A percentile compares a stretch with the other conserved stretches of the same genome.
These are phyloP conservation scores for Eurosta solidaginis DNA, from an alignment of 1,140 invertebrate species.

Conservation along the genomic window DNA sequence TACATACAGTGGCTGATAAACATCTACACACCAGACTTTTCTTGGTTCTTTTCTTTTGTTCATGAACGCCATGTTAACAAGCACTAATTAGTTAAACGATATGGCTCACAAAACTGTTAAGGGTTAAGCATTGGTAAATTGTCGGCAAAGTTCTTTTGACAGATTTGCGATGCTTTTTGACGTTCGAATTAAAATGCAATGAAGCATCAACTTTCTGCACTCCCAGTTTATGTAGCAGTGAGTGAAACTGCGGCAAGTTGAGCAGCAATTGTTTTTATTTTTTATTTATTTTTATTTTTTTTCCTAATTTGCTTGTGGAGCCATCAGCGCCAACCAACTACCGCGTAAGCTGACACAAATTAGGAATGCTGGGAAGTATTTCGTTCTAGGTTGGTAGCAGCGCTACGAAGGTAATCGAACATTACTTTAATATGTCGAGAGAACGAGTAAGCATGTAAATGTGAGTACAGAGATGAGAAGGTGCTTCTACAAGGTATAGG, in stretches of 20 bases:
- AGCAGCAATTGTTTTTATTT: background rate
- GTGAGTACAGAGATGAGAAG: no score
- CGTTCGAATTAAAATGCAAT: conserved; percentile 58
- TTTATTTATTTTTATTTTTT: background rate
- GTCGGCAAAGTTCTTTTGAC: conserved; percentile 49
- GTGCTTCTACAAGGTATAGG: no score
- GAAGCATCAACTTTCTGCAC: conserved; percentile 38
- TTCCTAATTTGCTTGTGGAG: background rate
- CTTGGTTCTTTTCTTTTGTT: background rate
- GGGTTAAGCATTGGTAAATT: background rate
- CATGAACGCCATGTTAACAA: background rate
- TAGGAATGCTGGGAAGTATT: no score
- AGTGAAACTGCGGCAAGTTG: background rate
- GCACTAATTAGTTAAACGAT: conserved; percentile 13
- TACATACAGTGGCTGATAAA: no score
- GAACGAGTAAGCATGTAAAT: no score
- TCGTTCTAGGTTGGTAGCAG: no score
- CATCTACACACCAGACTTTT: background rate
- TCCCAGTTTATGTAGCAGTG: background rate
- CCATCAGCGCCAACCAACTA: no score
- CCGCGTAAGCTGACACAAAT: no score
- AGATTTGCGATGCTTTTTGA: conserved; percentile 55
- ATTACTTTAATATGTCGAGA: no score
- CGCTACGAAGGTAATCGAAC: no score
- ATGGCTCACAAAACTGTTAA: background rate